These are phyloP conservation scores for Albula goreensis DNA, from an alignment of 2,113 vertebrate genomes.

Conservation along the genomic window DNA sequence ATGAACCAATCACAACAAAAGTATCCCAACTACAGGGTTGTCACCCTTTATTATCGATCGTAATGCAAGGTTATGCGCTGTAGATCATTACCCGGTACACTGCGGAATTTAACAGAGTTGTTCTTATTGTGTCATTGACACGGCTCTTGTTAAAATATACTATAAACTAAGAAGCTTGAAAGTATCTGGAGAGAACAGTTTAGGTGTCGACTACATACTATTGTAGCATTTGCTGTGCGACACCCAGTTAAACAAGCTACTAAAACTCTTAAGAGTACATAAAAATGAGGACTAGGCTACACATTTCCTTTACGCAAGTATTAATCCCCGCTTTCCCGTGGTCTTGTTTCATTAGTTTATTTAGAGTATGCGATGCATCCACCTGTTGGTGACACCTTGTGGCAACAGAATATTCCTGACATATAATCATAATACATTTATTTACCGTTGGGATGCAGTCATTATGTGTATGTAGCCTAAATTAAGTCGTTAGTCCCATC, in stretches of 20 bases:
- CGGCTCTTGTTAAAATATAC: not conserved
- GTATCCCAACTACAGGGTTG: conserved; percentile 62
- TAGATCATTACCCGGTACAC: not conserved
- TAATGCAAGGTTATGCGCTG: not conserved
- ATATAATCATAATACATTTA: no score
- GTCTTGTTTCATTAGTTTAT: not conserved
- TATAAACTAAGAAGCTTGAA: not conserved
- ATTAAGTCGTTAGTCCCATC: not conserved
- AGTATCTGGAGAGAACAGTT: not conserved
- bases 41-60: not conserved
- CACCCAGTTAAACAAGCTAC: no score
- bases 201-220: no score
- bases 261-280: not conserved
- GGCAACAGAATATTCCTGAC: not conserved
- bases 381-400: conserved; percentile 41
- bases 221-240: no score
- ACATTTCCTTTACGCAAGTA: not conserved
- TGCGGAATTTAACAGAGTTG: not conserved
- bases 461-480: not conserved
- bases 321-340: not conserved
- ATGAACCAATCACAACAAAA: conserved; percentile 54
- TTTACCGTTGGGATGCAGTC: no score
- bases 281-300: not conserved
- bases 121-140: not conserved
- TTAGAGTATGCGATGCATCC: not conserved